Evolutionary conservation across 2,888 invertebrate species (phyloP).

Genomic region (Apamea anceps): DNA sequence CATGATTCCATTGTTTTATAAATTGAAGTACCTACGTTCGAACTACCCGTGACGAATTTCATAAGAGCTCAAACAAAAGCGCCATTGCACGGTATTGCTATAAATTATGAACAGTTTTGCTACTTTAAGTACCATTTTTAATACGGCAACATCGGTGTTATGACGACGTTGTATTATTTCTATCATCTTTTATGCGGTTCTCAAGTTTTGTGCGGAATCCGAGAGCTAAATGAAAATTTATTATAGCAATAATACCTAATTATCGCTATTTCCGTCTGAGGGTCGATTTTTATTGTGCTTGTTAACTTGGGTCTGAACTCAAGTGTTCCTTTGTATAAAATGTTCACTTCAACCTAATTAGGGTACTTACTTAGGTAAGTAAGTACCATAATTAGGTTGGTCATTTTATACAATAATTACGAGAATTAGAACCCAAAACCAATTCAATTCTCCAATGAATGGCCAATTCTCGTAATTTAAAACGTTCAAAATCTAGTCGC

Average conservation of each 20-base stretch:
- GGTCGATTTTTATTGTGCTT: constrained; percentile 5
- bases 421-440: too few relatives aligned
- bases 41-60: constrained; percentile 38
- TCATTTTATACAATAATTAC: too few relatives aligned
- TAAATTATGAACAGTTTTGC: constrained; percentile 34
- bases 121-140: constrained; percentile 42
- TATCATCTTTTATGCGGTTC: constrained; percentile 6
- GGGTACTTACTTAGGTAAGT: not conserved
- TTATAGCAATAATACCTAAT: constrained; percentile 9
- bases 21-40: constrained; percentile 5
- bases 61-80: constrained; percentile 27
- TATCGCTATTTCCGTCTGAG: not conserved
- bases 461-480: not conserved
- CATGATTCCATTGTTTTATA: constrained; percentile 24
- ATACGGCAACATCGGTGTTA: constrained; percentile 37
- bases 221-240: constrained; percentile 17
- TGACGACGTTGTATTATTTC: constrained; percentile 24
- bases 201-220: constrained; percentile 16
- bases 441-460: too few relatives aligned
- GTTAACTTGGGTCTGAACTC: not conserved
- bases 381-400: too few relatives aligned
- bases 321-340: not conserved
- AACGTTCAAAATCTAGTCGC: not conserved
- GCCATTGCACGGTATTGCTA: constrained; percentile 2
- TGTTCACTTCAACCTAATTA: not conserved